A percentile compares a stretch with the other conserved stretches of the same genome.
phyloP scores from a whole-genome alignment of 2,888 invertebrate species.

The Cremastinae sp. region DNA sequence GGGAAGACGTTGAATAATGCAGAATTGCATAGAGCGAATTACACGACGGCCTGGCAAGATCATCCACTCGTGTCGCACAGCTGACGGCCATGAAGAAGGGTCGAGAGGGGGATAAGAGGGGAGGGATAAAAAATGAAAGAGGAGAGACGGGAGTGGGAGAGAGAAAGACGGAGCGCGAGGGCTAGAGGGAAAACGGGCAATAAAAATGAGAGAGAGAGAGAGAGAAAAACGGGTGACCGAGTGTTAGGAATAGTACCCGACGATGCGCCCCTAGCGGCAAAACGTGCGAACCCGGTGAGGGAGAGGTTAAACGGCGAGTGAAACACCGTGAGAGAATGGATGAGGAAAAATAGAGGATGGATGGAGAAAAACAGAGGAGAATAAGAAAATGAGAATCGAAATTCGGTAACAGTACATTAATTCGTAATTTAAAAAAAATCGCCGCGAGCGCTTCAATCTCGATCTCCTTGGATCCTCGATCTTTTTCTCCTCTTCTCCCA shows the following conservation, averaged over 20 bases:
- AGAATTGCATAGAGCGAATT: conserved; percentile 62
- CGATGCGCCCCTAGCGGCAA: conserved; percentile 32
- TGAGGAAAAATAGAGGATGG: neutral
- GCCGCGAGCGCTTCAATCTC: conserved; percentile 13
- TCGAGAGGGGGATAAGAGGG: conserved; percentile 1
- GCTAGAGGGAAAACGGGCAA: conserved; percentile 48
- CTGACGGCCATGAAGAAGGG: conserved; percentile 52
- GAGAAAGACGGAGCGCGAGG: conserved; percentile 6
- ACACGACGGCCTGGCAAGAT: conserved; percentile 63
- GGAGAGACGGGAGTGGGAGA: neutral
- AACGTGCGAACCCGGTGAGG: conserved; percentile 34
- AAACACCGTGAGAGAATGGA: conserved; percentile 33
- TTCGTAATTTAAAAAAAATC: conserved; percentile 39
- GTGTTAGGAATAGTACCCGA: conserved; percentile 46
- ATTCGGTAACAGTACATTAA: conserved; percentile 36
- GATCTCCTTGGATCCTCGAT: conserved; percentile 32
- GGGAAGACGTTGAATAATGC: conserved; percentile 59
- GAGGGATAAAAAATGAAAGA: conserved; percentile 2
- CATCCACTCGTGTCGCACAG: conserved; percentile 65
- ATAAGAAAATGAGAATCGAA: conserved; percentile 25
- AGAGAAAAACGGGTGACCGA: conserved; percentile 26
- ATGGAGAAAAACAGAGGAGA: conserved; percentile 51
- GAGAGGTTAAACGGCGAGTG: conserved; percentile 42
- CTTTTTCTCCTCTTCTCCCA: conserved; percentile 16
- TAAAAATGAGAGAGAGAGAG: conserved; percentile 39